A percentile compares a stretch with the other conserved stretches of the same genome.
Evolutionary conservation across 2,888 invertebrate species (phyloP).

Genomic region (Acronicta psi): DNA sequence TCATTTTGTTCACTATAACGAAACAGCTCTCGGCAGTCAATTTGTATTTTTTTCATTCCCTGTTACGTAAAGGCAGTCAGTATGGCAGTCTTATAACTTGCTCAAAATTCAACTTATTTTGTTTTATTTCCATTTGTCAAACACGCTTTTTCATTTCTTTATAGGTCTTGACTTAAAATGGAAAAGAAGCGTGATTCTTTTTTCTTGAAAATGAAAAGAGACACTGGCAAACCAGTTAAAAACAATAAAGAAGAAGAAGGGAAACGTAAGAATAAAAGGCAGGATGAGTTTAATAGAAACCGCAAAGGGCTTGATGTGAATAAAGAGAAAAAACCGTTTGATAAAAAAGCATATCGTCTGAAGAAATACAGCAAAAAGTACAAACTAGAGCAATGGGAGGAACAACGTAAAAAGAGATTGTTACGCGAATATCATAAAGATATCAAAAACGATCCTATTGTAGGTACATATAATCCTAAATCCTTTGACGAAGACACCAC

Average conservation of each 20-base stretch:
- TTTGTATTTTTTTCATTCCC: background rate
- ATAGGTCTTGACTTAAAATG: conserved; percentile 82
- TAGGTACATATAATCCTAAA: conserved; percentile 83
- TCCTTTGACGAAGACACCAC: conserved; percentile 84
- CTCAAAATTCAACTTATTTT: conserved; percentile 20
- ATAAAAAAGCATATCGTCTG: conserved; percentile 91
- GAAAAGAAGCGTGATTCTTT: conserved; percentile 77
- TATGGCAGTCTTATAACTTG: conserved; percentile 35
- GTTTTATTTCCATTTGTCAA: conserved; percentile 67
- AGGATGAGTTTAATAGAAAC: conserved; percentile 72
- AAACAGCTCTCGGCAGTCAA: background rate
- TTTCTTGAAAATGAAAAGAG: conserved; percentile 73
- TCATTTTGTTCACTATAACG: background rate
- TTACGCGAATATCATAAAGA: conserved; percentile 89
- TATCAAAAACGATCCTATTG: conserved; percentile 80
- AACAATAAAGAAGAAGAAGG: conserved; percentile 42
- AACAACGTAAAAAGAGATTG: conserved; percentile 89
- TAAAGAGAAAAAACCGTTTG: conserved; percentile 89
- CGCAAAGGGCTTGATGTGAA: conserved; percentile 54
- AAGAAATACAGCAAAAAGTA: conserved; percentile 92
- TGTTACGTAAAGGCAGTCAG: conserved; percentile 38
- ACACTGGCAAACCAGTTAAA: conserved; percentile 27
- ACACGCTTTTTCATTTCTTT: conserved; percentile 87
- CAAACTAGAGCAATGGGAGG: conserved; percentile 92
- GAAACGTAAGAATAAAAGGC: conserved; percentile 59